phyloP scores from a whole-genome alignment of 2,113 vertebrate genomes.

The Mastomys natalensis region DNA sequence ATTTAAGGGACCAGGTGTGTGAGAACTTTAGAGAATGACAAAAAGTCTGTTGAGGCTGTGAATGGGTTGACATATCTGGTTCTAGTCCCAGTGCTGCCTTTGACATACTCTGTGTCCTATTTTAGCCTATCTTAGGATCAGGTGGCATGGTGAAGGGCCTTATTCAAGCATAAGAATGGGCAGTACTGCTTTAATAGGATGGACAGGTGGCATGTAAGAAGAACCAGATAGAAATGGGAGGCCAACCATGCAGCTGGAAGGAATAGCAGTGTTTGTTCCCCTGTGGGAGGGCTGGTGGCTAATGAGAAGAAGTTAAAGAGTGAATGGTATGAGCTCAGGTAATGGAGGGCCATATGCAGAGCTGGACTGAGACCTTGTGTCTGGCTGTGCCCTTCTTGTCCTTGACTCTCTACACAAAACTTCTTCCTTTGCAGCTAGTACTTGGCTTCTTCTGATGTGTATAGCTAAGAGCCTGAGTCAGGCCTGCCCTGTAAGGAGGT shows the following conservation, averaged over 20 bases:
- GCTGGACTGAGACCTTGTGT: neutral
- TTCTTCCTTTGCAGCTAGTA: neutral
- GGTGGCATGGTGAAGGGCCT: fast-evolving
- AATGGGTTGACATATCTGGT: neutral
- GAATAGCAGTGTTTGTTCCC: neutral
- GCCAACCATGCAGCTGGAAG: neutral
- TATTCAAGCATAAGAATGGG: too few relatives aligned
- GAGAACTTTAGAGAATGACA: neutral
- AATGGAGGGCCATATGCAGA: too few relatives aligned
- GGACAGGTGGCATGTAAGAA: too few relatives aligned
- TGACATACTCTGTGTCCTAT: neutral
- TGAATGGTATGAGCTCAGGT: neutral
- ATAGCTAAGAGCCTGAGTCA: neutral
- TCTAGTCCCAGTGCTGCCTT: neutral
- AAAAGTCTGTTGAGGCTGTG: neutral
- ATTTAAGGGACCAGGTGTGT: too few relatives aligned
- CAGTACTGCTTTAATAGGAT: neutral
- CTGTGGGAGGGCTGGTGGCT: neutral
- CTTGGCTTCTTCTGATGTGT: neutral
- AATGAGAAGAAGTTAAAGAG: neutral
- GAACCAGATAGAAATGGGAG: neutral
- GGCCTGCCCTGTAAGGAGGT: neutral
- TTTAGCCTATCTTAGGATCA: neutral
- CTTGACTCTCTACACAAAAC: neutral
- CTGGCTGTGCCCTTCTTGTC: neutral